Evolutionary conservation across 2,888 invertebrate genomes (phyloP), one percentile per base, ranked within the genome.

Genomic region (Metacarcinus magister): DNA sequence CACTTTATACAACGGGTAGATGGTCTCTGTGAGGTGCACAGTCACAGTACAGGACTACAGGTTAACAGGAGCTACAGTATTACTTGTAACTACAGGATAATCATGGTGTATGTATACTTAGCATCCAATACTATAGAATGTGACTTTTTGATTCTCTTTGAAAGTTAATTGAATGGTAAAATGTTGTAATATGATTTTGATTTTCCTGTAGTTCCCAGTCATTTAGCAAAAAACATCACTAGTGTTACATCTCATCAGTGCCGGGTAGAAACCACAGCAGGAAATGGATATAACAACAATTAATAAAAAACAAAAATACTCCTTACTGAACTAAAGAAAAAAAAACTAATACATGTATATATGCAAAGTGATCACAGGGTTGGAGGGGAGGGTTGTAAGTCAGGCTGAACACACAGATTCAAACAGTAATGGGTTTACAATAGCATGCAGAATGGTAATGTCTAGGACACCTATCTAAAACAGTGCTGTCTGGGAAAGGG

Each of bases 1-100:
- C 96, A 97, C 96, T 95, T 97, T 97, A 91, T 92, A 96, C 94
- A 96, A 96, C 95, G 97, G 97, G 95, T 94, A 96, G 95, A 97
- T 96, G 94, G 97, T 97, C 87, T 97, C 97, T 97, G 96, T 95
- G 94, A 94, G 93, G 43, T 94, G 95, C 94, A 96, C 91, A 90
- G 92, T 60, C 96, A 96, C 94, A 94, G 94, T 87, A 96, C 96
- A 95, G 95, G 92, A 95, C 94, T 95, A 96, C 95, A 96, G 67
- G 94, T 92, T 94, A 94, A 95, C 32, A n/a, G 93, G 75, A 32
- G 54, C 92, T 92, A 95, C 93, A 95, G 46, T 43, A 92, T 48
- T 89, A 82, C 94, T 75, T 82, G 46, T 43, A 93, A 89, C 91
- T 43, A 60, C 46, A 28, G 95, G 95, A 23, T n/a, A 43, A 48